These are phyloP conservation scores for Urosaurus nigricauda DNA, from an alignment of 2,797 vertebrate genomes.

Conservation along the genomic window DNA sequence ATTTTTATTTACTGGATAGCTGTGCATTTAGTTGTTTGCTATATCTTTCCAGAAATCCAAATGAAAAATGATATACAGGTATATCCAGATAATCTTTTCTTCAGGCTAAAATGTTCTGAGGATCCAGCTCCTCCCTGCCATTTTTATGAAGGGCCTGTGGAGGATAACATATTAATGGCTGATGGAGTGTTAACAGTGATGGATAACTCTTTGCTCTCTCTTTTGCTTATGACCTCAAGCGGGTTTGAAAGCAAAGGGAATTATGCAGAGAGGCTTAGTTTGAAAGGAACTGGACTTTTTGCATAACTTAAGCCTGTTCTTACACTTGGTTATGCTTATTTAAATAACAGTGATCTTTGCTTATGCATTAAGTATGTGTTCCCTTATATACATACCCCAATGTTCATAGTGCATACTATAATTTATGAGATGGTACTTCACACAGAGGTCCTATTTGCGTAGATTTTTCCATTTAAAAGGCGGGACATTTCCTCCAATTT, in stretches of 20 bases:
- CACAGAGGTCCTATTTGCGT: neutral
- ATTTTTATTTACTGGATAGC: neutral
- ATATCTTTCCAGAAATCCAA: neutral
- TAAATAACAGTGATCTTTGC: neutral
- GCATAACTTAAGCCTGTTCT: neutral
- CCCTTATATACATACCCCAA: too few species aligned
- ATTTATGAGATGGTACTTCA: neutral
- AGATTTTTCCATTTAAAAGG: neutral
- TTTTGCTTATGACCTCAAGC: neutral
- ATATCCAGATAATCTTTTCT: neutral
- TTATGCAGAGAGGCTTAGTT: neutral
- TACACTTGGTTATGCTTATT: neutral
- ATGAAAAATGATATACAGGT: neutral
- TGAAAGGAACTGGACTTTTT: neutral
- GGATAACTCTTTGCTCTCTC: neutral
- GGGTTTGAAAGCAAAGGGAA: neutral
- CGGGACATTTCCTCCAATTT: neutral
- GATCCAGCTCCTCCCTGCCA: rapidly evolving
- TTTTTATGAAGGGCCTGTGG: neutral
- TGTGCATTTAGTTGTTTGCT: neutral
- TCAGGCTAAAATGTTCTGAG: neutral
- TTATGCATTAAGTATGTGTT: neutral
- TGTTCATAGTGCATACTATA: too few species aligned
- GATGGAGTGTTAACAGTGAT: neutral
- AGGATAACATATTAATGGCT: slow-evolving; percentile 1